Percentiles rank a stretch among this genome's conserved stretches.
phyloP scores from a whole-genome alignment of 2,797 vertebrate species.

The Cottoperca gobio region DNA sequence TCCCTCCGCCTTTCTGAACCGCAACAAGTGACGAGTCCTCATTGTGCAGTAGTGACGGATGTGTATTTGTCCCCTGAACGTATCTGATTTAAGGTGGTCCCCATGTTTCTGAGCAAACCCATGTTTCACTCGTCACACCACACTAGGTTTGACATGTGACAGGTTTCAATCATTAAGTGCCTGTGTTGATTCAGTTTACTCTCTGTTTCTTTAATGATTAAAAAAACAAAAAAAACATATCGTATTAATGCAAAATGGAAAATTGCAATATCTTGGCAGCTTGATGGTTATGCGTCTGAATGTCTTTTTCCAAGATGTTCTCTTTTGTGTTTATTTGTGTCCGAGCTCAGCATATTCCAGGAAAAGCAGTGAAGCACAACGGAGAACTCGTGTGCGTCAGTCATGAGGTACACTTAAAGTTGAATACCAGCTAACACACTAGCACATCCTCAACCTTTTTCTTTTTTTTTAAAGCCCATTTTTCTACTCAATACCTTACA shows the following conservation, averaged over 20 bases:
- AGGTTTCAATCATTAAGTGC: slow-evolving; percentile 66
- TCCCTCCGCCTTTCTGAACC: slow-evolving; percentile 81
- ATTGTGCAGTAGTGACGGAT: slow-evolving; percentile 46
- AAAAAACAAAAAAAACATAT: too few species aligned
- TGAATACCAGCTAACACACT: slow-evolving; percentile 57
- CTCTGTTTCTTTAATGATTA: slow-evolving; percentile 34
- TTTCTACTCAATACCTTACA: slow-evolving; percentile 53
- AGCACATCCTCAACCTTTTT: slow-evolving; percentile 43
- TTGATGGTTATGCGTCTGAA: slow-evolving; percentile 60
- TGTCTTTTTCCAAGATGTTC: slow-evolving; percentile 53
- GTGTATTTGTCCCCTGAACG: slow-evolving; percentile 20
- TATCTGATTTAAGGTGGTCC: slow-evolving; percentile 28
- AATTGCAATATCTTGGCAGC: slow-evolving; percentile 82
- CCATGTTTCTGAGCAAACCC: slow-evolving; percentile 35
- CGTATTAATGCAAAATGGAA: slow-evolving; percentile 47
- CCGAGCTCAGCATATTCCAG: slow-evolving; percentile 69
- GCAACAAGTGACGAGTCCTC: slow-evolving; percentile 74
- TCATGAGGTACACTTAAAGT: slow-evolving; percentile 35
- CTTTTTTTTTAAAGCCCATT: slow-evolving; percentile 44
- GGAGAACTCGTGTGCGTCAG: slow-evolving; percentile 31
- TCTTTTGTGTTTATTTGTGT: slow-evolving; percentile 70
- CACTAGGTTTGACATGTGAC: slow-evolving; percentile 33
- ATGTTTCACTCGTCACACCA: slow-evolving; percentile 28
- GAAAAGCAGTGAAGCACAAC: slow-evolving; percentile 58
- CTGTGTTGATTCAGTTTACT: slow-evolving; percentile 64